These are phyloP conservation scores for Gymnorhina tibicen DNA, from an alignment of 2,113 vertebrate genomes.

Conservation along the genomic window DNA sequence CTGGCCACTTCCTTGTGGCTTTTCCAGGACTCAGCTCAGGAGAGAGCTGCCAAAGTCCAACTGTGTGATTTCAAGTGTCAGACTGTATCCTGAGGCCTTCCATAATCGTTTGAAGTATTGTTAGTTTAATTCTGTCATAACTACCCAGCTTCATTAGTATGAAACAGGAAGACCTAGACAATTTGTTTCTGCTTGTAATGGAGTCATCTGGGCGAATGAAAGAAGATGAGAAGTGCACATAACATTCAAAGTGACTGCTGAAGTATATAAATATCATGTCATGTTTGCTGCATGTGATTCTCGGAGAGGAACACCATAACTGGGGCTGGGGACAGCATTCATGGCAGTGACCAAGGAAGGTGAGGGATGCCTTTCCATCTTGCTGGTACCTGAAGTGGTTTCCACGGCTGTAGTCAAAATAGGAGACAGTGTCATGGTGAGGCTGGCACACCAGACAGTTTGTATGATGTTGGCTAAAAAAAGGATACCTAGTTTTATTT, in stretches of 20 bases:
- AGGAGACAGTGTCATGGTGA: neutral
- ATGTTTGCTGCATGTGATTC: neutral
- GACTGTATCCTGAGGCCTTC: neutral
- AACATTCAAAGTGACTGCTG: neutral
- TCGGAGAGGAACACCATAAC: neutral
- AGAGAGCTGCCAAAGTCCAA: neutral
- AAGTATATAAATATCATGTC: neutral
- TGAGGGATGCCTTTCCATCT: neutral
- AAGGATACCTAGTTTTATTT: neutral
- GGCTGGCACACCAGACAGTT: neutral
- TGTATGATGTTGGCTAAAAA: neutral
- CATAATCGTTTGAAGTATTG: neutral
- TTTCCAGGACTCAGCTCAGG: neutral
- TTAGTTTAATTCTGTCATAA: neutral
- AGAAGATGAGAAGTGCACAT: neutral
- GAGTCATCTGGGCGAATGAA: neutral
- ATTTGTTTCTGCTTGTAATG: neutral
- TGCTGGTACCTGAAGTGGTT: neutral
- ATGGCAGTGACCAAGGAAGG: neutral
- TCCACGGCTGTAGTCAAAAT: constrained; percentile 36
- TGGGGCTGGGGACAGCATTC: neutral
- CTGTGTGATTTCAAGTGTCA: neutral
- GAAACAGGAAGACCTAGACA: neutral
- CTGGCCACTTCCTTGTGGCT: neutral
- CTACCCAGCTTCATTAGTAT: neutral